These are phyloP conservation scores for Agrochola lota DNA, from an alignment of 2,888 invertebrate genomes.

Conservation along the genomic window DNA sequence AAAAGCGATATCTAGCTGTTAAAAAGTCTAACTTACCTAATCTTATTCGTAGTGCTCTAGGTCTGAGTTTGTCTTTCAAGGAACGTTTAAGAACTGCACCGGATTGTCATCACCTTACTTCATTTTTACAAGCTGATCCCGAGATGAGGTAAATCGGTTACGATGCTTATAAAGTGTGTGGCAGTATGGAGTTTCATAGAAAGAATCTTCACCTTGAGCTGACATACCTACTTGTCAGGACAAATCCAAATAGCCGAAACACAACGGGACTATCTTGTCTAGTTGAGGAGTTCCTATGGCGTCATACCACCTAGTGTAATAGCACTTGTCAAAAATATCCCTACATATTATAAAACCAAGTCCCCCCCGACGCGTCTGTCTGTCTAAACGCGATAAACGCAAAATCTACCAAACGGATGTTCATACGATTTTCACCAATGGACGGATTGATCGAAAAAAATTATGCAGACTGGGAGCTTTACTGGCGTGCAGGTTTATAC, in stretches of 20 bases:
- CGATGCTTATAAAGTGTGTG: not conserved
- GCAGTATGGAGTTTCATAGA: not conserved
- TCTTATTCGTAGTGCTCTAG: not conserved
- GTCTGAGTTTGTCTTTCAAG: not conserved
- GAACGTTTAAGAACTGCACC: not conserved
- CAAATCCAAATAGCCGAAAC: not conserved
- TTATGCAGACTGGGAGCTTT: no score
- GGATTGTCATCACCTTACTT: not conserved
- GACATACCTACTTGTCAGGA: not conserved
- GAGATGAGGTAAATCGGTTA: not conserved
- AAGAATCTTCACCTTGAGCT: not conserved
- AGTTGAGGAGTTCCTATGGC: not conserved
- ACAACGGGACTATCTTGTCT: not conserved
- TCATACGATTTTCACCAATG: no score
- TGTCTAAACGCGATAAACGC: no score
- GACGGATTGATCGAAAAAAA: no score
- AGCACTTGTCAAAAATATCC: not conserved
- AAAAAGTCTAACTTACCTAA: not conserved
- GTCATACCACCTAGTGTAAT: not conserved
- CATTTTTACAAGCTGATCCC: not conserved
- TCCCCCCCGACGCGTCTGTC: no score
- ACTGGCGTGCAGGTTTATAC: no score
- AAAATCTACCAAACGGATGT: no score
- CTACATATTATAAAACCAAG: no score
- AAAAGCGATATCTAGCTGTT: not conserved